Conservation (phyloP, 1,140 invertebrate species). For the Berghia stephanieae region DNA sequence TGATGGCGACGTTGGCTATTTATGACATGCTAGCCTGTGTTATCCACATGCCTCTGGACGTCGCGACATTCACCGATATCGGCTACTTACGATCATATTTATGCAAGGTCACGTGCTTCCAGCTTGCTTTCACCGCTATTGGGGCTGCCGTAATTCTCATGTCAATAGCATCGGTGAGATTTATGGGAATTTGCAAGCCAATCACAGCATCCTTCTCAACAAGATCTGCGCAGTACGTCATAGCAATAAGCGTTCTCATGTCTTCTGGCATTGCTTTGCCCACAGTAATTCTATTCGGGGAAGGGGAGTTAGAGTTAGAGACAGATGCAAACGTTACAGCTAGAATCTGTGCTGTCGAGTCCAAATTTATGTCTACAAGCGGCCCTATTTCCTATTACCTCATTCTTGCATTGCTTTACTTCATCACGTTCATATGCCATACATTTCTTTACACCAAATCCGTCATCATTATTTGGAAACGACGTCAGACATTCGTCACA, state of each 20-base stretch:
- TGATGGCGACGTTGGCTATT: background rate
- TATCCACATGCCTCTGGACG: constrained; percentile 17
- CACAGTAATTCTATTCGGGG: background rate
- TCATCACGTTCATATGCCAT: background rate
- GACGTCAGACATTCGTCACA: background rate
- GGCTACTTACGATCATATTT: background rate
- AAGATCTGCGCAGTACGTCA: background rate
- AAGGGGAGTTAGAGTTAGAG: background rate
- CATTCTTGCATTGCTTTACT: background rate
- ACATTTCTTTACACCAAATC: background rate
- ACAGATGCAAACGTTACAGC: background rate
- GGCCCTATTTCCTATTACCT: background rate
- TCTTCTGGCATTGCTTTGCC: background rate
- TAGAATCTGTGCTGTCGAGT: background rate
- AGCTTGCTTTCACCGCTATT: constrained; percentile 15
- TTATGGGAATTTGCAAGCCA: background rate
- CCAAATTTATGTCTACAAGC: background rate
- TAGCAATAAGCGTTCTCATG: background rate
- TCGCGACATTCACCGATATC: background rate
- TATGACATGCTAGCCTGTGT: constrained; percentile 12
- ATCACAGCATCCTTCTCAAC: background rate
- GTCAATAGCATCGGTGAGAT: background rate
- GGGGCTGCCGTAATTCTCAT: constrained; percentile 11
- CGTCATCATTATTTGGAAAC: background rate
- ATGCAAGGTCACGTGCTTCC: constrained; percentile 17